Base-by-base conservation (phyloP, 2,113 vertebrate species). In the Eptesicus fuscus region DNA sequence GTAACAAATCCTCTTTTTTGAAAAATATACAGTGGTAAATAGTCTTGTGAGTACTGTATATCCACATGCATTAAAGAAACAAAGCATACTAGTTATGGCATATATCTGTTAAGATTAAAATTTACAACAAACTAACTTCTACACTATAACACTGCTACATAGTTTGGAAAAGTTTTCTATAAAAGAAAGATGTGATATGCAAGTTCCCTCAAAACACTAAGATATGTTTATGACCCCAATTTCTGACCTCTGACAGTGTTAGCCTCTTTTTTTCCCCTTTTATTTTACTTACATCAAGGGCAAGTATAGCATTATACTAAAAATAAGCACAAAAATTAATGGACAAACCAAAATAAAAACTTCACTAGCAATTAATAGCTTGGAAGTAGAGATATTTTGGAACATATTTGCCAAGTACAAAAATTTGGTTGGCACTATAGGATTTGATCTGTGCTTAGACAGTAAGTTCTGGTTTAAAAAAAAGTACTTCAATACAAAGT, bases 61-160 rank as follows among this genome's bases (percentile, higher is more conserved):
- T 87, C 86, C 44, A 93, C 96, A 94, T 96, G 93, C 93, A 92
- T 78, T 95, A 83, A 96, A 95, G 90, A 95, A 94, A 90, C 61
- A 61, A 96, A 93, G 84, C 18, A 82, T 71, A 61, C 59, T 85
- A 71, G 16, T 93, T 88, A 78, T 47, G 79, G 51, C 51, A 89
- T 56, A 23, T 77, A 92, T 89, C 59, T 91, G 85, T 93, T 88
- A 94, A 90, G 73, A 86, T 30, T 84, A 95, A 95, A 95, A 94
- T 42, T 84, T 32, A 90, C 25, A 95, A 89, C 40, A 89, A 90
- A 83, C 63, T 83, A 79, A 90, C 59, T 90, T 83, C 92, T 70
- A 95, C 40, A 74, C n/a, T 74, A 47, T 88, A 91, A 76, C 61
- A 80, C 28, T 91, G 47, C 56, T 87, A 84, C 25, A 67, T 28